Base-by-base conservation (phyloP, 2,113 vertebrate species). In the Plecotus auritus region DNA sequence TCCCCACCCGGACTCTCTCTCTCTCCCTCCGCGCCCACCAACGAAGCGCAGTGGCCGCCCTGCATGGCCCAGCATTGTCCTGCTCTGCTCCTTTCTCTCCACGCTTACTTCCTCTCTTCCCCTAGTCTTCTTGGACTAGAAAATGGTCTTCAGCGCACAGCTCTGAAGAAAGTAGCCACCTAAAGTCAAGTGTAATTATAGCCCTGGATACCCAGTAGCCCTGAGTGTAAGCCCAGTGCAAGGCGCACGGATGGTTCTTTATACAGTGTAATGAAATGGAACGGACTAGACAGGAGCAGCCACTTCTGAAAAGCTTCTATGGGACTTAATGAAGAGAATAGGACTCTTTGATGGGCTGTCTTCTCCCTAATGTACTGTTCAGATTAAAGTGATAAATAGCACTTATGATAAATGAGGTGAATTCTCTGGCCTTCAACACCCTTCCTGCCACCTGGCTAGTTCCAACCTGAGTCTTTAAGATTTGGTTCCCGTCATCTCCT, bases 301-400 rank as follows among this genome's bases (percentile, higher is more conserved):
- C n/a, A 28, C n/a, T 80, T 72, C 30, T 88, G 56, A 90, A 88
- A 88, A 96, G 9, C 14, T 73, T 88, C 59, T 47, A 4, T 20
- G 40, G 84, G 40, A 47, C 18, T n/a, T 85, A 64, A 90, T 81
- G 70, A 47, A 22, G 20, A 96, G 42, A 54, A 13, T 78, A 37
- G 4, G 8, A 40, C 47, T 64, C 66, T 49, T 59, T 80, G 10
- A 37, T 95, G 93, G 35, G 5, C 26, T 85, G 92, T 18, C 70
- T 97, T 95, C 76, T 69, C 95, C 82, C 85, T 7, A 95, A 83
- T 85, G 61, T 80, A 69, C 49, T 76, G 78, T 54, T 88, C 74
- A 42, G 14, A 76, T 76, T 30, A 70, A 91, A 95, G 69, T 51
- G 1, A 82, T 69, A 70, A 1, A 20, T 22, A 70, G 64, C 32